phyloP scores from a whole-genome alignment of 1,140 invertebrate genomes.

The Apis cerana region DNA sequence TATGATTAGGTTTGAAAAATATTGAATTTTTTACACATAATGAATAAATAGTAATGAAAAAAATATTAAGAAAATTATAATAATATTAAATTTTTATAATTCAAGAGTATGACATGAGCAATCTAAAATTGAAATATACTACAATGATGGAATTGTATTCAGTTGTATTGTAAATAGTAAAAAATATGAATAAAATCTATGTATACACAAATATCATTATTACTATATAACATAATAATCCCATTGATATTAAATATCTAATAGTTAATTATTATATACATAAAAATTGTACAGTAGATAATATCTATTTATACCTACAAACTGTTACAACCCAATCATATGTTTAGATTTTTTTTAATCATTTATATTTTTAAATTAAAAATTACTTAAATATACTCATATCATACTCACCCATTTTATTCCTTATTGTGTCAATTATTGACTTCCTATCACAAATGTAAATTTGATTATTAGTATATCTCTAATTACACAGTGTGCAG shows the following conservation, averaged over 20 bases:
- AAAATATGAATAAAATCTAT: constrained; percentile 26
- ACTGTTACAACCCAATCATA: constrained; percentile 23
- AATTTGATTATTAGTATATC: constrained; percentile 56
- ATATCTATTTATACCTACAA: constrained; percentile 34
- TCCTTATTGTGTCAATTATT: constrained; percentile 27
- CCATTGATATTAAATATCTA: constrained; percentile 17
- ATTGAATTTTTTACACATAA: constrained; percentile 9
- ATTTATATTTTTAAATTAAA: constrained; percentile 4
- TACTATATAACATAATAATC: background rate
- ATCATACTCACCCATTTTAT: constrained; percentile 54
- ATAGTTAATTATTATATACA: constrained; percentile 24
- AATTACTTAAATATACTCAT: constrained; percentile 50
- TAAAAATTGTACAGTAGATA: constrained; percentile 30
- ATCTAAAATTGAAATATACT: constrained; percentile 16
- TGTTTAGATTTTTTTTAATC: background rate
- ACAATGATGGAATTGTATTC: background rate
- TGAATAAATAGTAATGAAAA: constrained; percentile 26
- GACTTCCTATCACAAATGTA: constrained; percentile 55
- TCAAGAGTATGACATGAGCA: constrained; percentile 60
- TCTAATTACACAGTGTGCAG: constrained; percentile 65
- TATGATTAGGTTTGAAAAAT: background rate
- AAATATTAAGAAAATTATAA: constrained; percentile 25
- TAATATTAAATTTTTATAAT: constrained; percentile 16
- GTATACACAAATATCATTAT: background rate
- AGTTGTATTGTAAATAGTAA: constrained; percentile 20